Evolutionary conservation across 23 tunicate species (phyloP).

Genomic region (Halocynthia aurantium): DNA sequence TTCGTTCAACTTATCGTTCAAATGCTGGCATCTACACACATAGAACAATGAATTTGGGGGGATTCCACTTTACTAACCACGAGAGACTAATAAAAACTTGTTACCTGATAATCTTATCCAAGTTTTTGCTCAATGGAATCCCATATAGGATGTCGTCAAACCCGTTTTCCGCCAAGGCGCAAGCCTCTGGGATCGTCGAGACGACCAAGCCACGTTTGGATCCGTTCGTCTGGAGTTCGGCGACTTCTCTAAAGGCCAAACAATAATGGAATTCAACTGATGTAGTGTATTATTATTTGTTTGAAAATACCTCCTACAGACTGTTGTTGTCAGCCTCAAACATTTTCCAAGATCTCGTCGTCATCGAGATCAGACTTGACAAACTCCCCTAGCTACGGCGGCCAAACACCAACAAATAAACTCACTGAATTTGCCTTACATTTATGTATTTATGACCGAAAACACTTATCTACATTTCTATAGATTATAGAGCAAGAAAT

Average conservation of each 20-base stretch:
- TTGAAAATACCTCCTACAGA: no score
- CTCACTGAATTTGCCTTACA: no score
- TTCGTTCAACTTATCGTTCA: constrained; percentile 32
- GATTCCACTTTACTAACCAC: neutral
- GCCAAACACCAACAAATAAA: no score
- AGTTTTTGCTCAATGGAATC: constrained; percentile 29
- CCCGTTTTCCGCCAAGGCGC: constrained; percentile 36
- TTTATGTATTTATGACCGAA: no score
- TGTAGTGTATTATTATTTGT: no score
- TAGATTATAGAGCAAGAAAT: no score
- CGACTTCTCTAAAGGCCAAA: constrained; percentile 36
- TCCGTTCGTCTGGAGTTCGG: constrained; percentile 57
- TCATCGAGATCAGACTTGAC: no score
- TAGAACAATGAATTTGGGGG: neutral
- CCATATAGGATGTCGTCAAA: constrained; percentile 67
- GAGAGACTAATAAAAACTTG: neutral
- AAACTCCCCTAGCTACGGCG: no score
- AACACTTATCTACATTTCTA: no score
- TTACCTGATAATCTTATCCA: constrained; percentile 17
- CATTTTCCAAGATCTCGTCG: no score
- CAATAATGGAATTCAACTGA: no score
- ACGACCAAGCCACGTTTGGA: constrained; percentile 57
- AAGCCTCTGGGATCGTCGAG: constrained; percentile 74
- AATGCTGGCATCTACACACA: constrained; percentile 21
- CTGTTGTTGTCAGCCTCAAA: no score